phyloP scores from a whole-genome alignment of 2,888 invertebrate species.

The Parnassius smintheus region DNA sequence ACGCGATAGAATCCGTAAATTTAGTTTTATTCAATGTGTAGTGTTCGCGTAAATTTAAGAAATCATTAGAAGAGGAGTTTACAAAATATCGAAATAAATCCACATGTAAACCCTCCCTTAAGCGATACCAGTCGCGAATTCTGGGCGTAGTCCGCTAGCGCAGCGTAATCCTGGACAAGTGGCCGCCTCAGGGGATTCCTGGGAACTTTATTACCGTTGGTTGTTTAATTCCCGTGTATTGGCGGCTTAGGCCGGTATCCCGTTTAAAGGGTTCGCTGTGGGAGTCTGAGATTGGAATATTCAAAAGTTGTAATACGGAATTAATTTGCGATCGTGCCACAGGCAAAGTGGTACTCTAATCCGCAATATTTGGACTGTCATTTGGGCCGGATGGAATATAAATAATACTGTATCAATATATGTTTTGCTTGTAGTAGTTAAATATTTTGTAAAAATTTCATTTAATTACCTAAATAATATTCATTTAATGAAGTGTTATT shows the following conservation, averaged over 20 bases:
- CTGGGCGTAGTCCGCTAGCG: slow-evolving; percentile 43
- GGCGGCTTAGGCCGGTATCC: slow-evolving; percentile 40
- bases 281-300: slow-evolving; percentile 43
- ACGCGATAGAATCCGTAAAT: no score
- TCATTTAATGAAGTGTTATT: no score
- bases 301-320: slow-evolving; percentile 57
- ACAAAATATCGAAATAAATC: no score
- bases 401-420: not conserved
- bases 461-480: no score
- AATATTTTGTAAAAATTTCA: no score
- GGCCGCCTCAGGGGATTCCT: slow-evolving; percentile 63
- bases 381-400: slow-evolving; percentile 1
- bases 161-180: slow-evolving; percentile 67
- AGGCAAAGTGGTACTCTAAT: slow-evolving; percentile 45
- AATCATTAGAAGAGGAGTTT: no score
- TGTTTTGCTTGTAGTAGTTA: no score
- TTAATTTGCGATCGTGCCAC: slow-evolving; percentile 59
- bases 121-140: slow-evolving; percentile 16
- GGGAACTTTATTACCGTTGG: slow-evolving; percentile 66
- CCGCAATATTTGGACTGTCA: slow-evolving; percentile 39
- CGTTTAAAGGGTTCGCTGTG: slow-evolving; percentile 31
- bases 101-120: slow-evolving; percentile 18
- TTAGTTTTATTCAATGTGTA: no score
- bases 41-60: no score
- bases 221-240: slow-evolving; percentile 52